phyloP scores from a whole-genome alignment of 1,140 invertebrate genomes.

The Drosophila pachea region DNA sequence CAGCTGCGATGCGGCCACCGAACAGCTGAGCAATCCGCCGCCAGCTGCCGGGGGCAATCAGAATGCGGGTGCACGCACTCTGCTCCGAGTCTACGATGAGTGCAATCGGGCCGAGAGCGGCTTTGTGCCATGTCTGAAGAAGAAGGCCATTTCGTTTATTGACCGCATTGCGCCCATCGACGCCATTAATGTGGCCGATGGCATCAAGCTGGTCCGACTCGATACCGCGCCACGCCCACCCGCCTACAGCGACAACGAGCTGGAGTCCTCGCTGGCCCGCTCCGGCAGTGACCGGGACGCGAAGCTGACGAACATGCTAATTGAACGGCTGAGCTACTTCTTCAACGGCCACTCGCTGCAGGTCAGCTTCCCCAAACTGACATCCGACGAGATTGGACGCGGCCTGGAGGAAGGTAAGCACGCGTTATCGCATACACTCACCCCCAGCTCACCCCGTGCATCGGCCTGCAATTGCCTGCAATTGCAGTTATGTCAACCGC shows the following conservation, averaged over 20 bases:
- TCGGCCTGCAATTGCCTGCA: slow-evolving; percentile 17
- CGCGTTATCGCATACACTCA: slow-evolving; percentile 29
- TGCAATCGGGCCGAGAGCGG: slow-evolving; percentile 81
- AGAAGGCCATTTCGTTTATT: slow-evolving; percentile 87
- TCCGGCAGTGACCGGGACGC: slow-evolving; percentile 83
- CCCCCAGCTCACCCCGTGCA: background rate
- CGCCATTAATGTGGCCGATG: slow-evolving; percentile 83
- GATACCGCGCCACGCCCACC: slow-evolving; percentile 72
- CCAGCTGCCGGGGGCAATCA: slow-evolving; percentile 19
- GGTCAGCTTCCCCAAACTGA: slow-evolving; percentile 85
- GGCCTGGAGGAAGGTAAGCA: slow-evolving; percentile 86
- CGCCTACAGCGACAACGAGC: slow-evolving; percentile 81
- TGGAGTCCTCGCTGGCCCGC: slow-evolving; percentile 84
- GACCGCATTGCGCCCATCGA: slow-evolving; percentile 86
- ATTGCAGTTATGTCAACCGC: slow-evolving; percentile 64
- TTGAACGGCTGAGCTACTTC: slow-evolving; percentile 85
- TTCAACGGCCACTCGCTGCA: slow-evolving; percentile 87
- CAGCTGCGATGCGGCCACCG: slow-evolving; percentile 56
- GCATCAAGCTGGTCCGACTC: slow-evolving; percentile 83
- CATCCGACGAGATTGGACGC: slow-evolving; percentile 83
- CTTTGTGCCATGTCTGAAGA: slow-evolving; percentile 87
- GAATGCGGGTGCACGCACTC: slow-evolving; percentile 80
- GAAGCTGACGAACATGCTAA: slow-evolving; percentile 84
- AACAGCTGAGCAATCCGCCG: slow-evolving; percentile 55
- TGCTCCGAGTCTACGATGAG: slow-evolving; percentile 83